Evolutionary conservation across 2,797 vertebrate species (phyloP).

Genomic region (Zalophus californianus): DNA sequence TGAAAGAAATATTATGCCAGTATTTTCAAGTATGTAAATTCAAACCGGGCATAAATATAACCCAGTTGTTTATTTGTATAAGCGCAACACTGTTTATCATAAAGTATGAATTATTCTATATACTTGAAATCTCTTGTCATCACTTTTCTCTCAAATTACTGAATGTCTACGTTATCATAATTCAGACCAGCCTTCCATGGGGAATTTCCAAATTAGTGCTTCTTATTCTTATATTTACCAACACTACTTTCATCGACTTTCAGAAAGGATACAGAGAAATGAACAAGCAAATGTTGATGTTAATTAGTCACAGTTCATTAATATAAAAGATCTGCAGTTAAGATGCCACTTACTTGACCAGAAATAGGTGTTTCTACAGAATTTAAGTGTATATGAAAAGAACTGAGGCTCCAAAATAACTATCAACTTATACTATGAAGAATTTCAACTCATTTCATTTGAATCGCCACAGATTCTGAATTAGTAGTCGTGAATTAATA

Average conservation of each 20-base stretch:
- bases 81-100: not conserved
- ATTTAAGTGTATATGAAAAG: conserved; percentile 61
- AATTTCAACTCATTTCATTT: conserved; percentile 57
- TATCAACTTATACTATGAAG: conserved; percentile 56
- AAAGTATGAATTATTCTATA: conserved; percentile 37
- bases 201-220: conserved; percentile 24
- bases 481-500: conserved; percentile 52
- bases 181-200: not conserved
- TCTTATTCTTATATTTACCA: conserved; percentile 55
- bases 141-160: conserved; percentile 59
- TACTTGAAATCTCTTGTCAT: not conserved
- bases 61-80: conserved; percentile 36
- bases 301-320: conserved; percentile 58
- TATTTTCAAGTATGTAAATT: conserved; percentile 53
- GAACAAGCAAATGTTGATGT: conserved; percentile 50
- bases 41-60: conserved; percentile 51
- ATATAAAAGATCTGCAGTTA: conserved; percentile 52
- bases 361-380: conserved; percentile 31
- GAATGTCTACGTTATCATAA: conserved; percentile 3
- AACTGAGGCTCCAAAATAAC: conserved; percentile 57
- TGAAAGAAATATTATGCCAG: conserved; percentile 44
- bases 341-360: conserved; percentile 56
- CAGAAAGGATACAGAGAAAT: conserved; percentile 66
- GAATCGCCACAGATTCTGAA: conserved; percentile 52
- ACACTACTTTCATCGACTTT: conserved; percentile 37